Evolutionary conservation across 2,113 vertebrate genomes (phyloP), one percentile per base, ranked within the genome.

Genomic region (Pelecanus crispus): DNA sequence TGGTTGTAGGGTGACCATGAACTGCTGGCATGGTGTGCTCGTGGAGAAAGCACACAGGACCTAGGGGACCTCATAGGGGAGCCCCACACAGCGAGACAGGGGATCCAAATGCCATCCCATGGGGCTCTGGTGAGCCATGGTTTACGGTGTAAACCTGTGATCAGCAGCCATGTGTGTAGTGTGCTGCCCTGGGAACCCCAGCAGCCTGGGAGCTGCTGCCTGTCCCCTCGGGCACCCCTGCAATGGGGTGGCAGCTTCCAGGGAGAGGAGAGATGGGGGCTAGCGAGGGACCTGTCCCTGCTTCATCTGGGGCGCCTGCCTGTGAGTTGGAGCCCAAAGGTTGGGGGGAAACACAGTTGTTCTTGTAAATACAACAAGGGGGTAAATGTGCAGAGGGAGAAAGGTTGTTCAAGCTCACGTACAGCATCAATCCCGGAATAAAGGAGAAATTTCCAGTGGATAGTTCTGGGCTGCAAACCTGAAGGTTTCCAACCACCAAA

Each of bases 81-180:
- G 21, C 38, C 52, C 0, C 1, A 2, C 9, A 26, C 2, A 3
- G 68, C 0, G 1, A 81, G 42, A 67, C 1, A 1, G 19, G 52
- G 16, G 10, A 4, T 25, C 31, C 25, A 58, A 83, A 45, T 49
- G 79, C 36, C 40, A 6, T 40, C 31, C 12, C 34, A 6, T 2
- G 5, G 32, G 44, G 9, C 61, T 81, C 15, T 90, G 65, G 20
- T 45, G 81, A 45, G 4, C 66, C 78, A 71, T 19, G 44, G 68
- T 25, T 68, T 62, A 6, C 1, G 1, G 26, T 47, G 34, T 47
- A 29, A 74, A 40, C 14, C 45, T 36, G 67, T 31, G 50, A 13
- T 73, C 40, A 32, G n/a, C 53, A 55, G 8, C 44, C 8, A 4
- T 3, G 28, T n/a, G 26, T 25, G 22, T 36, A 7, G 9, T 31